phyloP scores from a whole-genome alignment of 1,140 invertebrate species.

The Panagrolaimus sp. region DNA sequence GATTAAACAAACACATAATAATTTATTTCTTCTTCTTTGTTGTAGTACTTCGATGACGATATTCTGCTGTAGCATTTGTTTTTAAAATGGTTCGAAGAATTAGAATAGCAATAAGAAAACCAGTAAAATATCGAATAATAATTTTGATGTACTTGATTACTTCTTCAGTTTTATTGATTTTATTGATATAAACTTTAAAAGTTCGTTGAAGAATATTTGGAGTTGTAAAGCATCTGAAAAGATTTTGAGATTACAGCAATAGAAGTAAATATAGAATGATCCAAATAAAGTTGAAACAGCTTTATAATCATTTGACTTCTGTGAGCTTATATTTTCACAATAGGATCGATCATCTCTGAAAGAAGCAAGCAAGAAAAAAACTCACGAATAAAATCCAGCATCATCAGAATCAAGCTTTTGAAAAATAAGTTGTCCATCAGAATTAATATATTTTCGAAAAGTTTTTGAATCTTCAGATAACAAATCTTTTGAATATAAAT shows the following conservation, averaged over 20 bases:
- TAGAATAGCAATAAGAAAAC: background rate
- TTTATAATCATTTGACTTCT: too few species aligned
- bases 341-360: too few species aligned
- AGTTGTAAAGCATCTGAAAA: background rate
- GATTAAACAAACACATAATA: too few species aligned
- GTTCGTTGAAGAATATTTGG: background rate
- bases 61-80: background rate
- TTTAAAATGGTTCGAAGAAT: slow-evolving; percentile 1
- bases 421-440: background rate
- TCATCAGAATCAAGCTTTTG: background rate
- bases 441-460: background rate
- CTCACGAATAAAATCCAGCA: background rate
- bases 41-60: too few species aligned
- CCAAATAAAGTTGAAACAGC: too few species aligned
- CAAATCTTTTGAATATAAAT: background rate
- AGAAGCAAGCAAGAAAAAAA: too few species aligned
- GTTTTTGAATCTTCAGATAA: background rate
- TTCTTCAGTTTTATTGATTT: background rate
- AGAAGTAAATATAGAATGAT: too few species aligned
- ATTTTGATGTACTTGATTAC: background rate
- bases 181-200: background rate
- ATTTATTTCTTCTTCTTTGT: too few species aligned
- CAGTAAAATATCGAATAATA: slow-evolving; percentile 10
- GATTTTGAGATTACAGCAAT: too few species aligned
- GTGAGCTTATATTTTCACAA: too few species aligned